Base-by-base conservation (phyloP, 1,140 invertebrate genomes). In the Saccostrea cuccullata region DNA sequence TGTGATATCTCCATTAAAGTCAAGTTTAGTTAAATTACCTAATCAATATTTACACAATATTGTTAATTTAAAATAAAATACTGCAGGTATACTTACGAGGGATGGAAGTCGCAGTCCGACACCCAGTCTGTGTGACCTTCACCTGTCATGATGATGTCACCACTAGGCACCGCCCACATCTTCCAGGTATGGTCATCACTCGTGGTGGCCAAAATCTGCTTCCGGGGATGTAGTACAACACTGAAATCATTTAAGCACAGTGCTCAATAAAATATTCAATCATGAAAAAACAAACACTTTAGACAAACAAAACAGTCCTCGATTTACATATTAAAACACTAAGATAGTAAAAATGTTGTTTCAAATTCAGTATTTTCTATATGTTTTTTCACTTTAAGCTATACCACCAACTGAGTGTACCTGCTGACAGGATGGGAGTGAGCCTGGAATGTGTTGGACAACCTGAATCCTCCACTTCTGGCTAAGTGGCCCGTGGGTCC, bases 141-240 rank as follows among this genome's bases (percentile, higher is more conserved):
- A 36, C 95, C 95, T 87, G 94, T 94, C 93, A 95, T 94, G 15
- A 95, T 94, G 86, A 95, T 92, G 73, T 95, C 94, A 86, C 94
- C 94, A 89, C 92, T 92, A 11, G 94, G 94, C 30, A 95, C 91
- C 0, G 94, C 91, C 95, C 94, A 95, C 91, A 95, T 93, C 89
- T 95, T 95, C 95, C 95, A 95, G 6, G 93, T 93, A 84, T 93
- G 91, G 90, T 95, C 95, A 92, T 95, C 95, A 91, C 95, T 95
- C 12, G 92, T 94, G 9, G 94, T 95, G 12, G 93, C 94, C 86
- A 95, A 90, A 20, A 95, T 94, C 89, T 94, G 94, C 88, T 95
- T 95, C 11, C 93, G 87, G n/a, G 95, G 95, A 91, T 95, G 95
- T 20, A 95, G 91, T 13, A 91, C 91, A 70, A 95, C 87, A 67